Percentiles rank a stretch among this genome's conserved stretches.
Conservation (phyloP, 1,140 invertebrate genomes). For the Geopemphigus sp. region DNA sequence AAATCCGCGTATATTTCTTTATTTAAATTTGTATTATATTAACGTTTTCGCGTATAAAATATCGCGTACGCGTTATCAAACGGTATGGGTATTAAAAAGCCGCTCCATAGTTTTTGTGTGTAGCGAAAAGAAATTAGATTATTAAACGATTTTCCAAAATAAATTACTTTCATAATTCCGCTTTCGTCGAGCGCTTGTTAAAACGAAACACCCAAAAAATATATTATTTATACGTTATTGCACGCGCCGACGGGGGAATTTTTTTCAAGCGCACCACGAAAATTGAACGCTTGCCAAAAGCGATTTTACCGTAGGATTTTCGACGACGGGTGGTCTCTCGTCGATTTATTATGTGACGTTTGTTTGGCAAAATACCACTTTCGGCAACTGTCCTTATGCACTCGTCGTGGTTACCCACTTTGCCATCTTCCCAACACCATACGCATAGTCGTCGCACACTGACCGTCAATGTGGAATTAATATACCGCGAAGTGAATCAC, state of each 20-base stretch:
- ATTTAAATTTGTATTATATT: constrained; percentile 22
- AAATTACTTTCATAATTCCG: constrained; percentile 17
- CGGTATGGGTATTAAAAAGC: background rate
- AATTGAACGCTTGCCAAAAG: constrained; percentile 31
- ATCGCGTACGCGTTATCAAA: background rate
- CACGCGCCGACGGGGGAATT: background rate
- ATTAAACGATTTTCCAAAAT: constrained; percentile 16
- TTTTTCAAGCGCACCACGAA: background rate
- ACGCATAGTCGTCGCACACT: no score
- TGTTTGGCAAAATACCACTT: background rate
- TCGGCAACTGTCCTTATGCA: background rate
- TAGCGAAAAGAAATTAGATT: background rate
- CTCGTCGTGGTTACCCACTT: background rate
- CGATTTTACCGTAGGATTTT: background rate
- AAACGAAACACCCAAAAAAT: background rate
- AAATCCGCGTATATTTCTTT: background rate
- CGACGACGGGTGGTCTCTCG: background rate
- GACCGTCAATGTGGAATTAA: no score
- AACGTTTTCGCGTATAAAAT: background rate
- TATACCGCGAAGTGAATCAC: no score
- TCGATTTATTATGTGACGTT: background rate
- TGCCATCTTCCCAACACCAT: no score
- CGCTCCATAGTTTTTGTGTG: background rate
- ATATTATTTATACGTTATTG: constrained; percentile 10
- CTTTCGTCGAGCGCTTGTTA: background rate